Evolutionary conservation across 2,888 invertebrate species (phyloP).

Genomic region (Hirtodrosophila trivittata): DNA sequence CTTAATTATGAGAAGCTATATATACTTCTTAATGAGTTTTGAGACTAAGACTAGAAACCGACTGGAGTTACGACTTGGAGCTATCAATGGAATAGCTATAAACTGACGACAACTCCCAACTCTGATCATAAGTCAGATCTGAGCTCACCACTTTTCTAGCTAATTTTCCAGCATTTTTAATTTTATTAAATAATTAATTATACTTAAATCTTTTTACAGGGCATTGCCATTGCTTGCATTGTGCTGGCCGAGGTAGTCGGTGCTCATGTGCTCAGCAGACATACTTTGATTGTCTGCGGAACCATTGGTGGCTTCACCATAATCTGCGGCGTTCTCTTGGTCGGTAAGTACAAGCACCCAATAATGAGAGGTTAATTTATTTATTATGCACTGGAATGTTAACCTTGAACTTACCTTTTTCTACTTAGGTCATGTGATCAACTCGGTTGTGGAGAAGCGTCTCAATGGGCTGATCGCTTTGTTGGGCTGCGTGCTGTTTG

Average conservation of each 20-base stretch:
- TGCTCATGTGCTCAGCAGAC: constrained; percentile 49
- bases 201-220: constrained; percentile 64
- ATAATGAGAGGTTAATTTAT: constrained; percentile 1
- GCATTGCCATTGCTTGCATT: constrained; percentile 80
- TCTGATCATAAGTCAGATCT: too few species aligned
- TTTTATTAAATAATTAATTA: too few species aligned
- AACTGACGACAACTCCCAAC: too few species aligned
- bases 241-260: constrained; percentile 76
- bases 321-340: constrained; percentile 78
- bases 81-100: too few species aligned
- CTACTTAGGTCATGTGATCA: constrained; percentile 76
- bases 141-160: too few species aligned
- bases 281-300: constrained; percentile 78
- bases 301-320: constrained; percentile 81
- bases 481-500: constrained; percentile 80
- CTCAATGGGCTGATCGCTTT: constrained; percentile 81
- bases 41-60: too few species aligned
- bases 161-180: too few species aligned
- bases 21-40: too few species aligned
- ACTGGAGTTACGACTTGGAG: too few species aligned
- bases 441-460: constrained; percentile 81
- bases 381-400: too few species aligned
- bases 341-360: constrained; percentile 64
- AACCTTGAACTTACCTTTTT: too few species aligned
- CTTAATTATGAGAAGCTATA: too few species aligned